Base-by-base conservation (phyloP, 2,797 vertebrate species). In the Allobates femoralis region DNA sequence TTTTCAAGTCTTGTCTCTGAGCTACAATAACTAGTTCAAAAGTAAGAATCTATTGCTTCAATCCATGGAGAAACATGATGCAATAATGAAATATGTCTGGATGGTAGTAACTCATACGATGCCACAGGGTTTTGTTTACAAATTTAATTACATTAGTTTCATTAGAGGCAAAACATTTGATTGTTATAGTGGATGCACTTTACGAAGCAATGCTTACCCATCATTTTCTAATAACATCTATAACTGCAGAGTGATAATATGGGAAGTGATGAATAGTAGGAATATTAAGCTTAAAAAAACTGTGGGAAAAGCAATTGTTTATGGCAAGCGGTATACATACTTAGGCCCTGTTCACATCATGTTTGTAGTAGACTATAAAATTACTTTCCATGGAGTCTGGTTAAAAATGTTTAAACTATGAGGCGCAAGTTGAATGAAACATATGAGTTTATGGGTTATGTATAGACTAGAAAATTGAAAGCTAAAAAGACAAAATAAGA, bases 11-110 rank as follows among this genome's bases (percentile, higher is more conserved):
- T 81, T 83, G 83, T 83, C 75, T 87, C 74, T 77, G 46, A 79
- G 83, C 77, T 81, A n/a, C 82, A 82, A 79, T 46, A 85, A 76
- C 83, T 80, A 85, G 83, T 87, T 89, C 86, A 87, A 87, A 89
- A 83, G 83, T 85, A 85, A 83, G 74, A 87, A 79, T 79, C 88
- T 50, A 83, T 85, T 89, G 85, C 73, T 87, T 79, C 23, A 64
- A 87, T 89, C 88, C 85, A 87, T 85, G 64, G 32, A 53, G 34
- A 37, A 69, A 51, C 71, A 74, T 37, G 19, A 71, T 56, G 78
- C 34, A 85, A 75, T 55, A 19, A 50, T 79, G 83, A 85, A 88
- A 81, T 88, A 81, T 34, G 34, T 78, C 64, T 81, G 69, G 50
- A 83, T 28, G 18, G 4, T 7, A 62, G 34, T 67, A 78, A 86